Conservation (phyloP, 2,888 invertebrate species). For the Parthenolecanium corni region DNA sequence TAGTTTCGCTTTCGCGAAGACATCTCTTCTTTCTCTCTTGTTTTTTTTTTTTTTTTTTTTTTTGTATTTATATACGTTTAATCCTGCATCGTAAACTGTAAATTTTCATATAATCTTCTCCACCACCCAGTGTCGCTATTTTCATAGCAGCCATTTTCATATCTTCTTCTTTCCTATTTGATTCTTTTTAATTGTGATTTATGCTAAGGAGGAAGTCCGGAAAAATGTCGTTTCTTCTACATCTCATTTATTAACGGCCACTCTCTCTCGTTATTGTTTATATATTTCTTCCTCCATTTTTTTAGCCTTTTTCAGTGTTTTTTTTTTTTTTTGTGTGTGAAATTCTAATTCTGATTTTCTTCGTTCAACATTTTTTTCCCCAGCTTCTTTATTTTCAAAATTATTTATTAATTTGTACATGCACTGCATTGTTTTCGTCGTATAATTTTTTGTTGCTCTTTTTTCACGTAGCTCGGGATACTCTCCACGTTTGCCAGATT, state of each 20-base stretch:
- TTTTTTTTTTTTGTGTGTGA: not conserved
- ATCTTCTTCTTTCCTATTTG: conserved; percentile 28
- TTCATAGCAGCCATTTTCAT: conserved; percentile 23
- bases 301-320: too few species aligned
- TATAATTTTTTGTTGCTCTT: too few species aligned
- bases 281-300: conserved; percentile 8
- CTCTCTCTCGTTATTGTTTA: conserved; percentile 28
- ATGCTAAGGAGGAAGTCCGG: conserved; percentile 28
- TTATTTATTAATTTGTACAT: too few species aligned
- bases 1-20: conserved; percentile 26
- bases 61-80: conserved; percentile 27
- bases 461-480: too few species aligned
- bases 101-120: conserved; percentile 26
- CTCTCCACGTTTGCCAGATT: too few species aligned
- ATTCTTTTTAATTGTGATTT: conserved; percentile 28
- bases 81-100: conserved; percentile 28
- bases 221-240: conserved; percentile 27
- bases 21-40: conserved; percentile 9
- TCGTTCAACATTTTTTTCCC: too few species aligned
- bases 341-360: too few species aligned
- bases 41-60: not conserved
- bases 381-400: too few species aligned
- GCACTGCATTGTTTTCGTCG: too few species aligned
- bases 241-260: conserved; percentile 28
- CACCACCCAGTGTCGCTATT: conserved; percentile 18